Evolutionary conservation across 2,888 invertebrate species (phyloP).

Genomic region (Temnothorax unifasciatus): DNA sequence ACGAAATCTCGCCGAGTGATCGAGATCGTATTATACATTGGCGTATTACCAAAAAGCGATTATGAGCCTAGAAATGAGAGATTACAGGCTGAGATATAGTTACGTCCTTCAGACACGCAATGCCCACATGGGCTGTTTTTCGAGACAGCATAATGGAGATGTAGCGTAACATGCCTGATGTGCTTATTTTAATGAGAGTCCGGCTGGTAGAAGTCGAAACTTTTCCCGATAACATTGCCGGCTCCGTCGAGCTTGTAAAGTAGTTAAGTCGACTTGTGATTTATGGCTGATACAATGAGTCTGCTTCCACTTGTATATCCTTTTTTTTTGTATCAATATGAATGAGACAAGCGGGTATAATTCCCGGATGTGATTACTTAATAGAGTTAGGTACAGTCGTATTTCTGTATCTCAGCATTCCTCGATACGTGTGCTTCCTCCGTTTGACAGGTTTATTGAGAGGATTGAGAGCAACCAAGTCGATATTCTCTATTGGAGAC

Average conservation of each 20-base stretch:
- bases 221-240: conserved; percentile 73
- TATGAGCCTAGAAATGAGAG: conserved; percentile 31
- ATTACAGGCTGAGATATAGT: conserved; percentile 17
- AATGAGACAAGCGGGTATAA: neutral
- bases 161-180: conserved; percentile 46
- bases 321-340: conserved; percentile 27
- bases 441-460: conserved; percentile 1
- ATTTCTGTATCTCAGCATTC: neutral
- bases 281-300: conserved; percentile 69
- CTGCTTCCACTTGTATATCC: conserved; percentile 46
- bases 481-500: conserved; percentile 19
- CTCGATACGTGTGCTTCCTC: neutral
- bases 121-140: conserved; percentile 35
- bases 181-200: conserved; percentile 68
- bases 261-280: conserved; percentile 72
- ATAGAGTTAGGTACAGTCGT: neutral
- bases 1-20: conserved; percentile 15
- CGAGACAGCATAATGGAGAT: conserved; percentile 58
- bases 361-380: conserved; percentile 27
- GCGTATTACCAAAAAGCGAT: conserved; percentile 41
- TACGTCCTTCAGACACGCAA: conserved; percentile 33
- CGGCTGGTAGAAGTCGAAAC: conserved; percentile 59
- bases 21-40: conserved; percentile 11
- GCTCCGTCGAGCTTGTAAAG: conserved; percentile 69
- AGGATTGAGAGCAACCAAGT: neutral